Base-by-base conservation (phyloP, 64 coral and sea anemone species). In the Dendronephthya gigantea region DNA sequence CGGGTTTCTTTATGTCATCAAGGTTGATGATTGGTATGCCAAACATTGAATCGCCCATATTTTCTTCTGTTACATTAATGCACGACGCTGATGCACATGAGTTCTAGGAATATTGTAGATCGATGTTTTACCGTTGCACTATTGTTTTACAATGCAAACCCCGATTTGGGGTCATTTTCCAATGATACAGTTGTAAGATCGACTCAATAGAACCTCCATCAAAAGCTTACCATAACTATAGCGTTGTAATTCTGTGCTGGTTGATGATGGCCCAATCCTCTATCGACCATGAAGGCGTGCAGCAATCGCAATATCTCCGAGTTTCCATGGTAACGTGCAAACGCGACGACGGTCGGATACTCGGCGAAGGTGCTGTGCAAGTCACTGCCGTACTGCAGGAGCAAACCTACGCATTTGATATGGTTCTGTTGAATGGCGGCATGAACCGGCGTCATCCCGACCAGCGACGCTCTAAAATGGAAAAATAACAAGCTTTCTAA, bases 311-410 rank as follows among this genome's bases (percentile, higher is more conserved):
- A 15, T 16, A 79, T 39, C 30, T 79, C 72, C 6, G 32, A 7
- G 72, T 79, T 79, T 29, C 72, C 72, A 79, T 79, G 72, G 72
- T 79, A 79, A 35, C 72, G 72, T 33, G 72, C 72, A 79, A 79
- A 79, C 29, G 72, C 72, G 15, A 79, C 32, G 1, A 79, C 36
- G 15, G 72, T 79, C 13, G 72, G 72, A 34, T 79, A 79, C 17
- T 79, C 72, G 8, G 72, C 72, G 22, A 36, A 79, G 0, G 36
- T 79, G 22, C 30, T 16, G 36, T 79, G 72, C 25, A 79, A 29
- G 32, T 79, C 72, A 39, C 72, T 79, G 37, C 72, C 72, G 17
- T 79, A 79, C 8, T 79, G 72, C 2, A 79, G 72, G 29, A 79
- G 72, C 9, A 79, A 12, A 39, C 72, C 72, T 17, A 79, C 72